Evolutionary conservation across 2,888 invertebrate genomes (phyloP), one percentile per base, ranked within the genome.

Genomic region (Hedychridium roseum): DNA sequence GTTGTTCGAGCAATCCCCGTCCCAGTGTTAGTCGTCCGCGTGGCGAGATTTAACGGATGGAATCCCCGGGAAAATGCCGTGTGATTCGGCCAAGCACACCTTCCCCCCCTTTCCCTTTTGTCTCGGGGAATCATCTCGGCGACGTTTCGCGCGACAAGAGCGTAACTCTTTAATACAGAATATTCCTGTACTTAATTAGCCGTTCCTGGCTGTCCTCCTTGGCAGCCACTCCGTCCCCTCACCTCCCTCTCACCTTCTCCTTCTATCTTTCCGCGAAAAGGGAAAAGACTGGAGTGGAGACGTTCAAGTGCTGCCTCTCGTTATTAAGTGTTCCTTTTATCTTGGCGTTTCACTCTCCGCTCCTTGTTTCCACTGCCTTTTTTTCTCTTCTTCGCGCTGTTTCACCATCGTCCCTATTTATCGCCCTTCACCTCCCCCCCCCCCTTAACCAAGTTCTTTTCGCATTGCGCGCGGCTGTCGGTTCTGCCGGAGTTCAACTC

Each of bases 251-350:
- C n/a, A n/a, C n/a, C n/a, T n/a, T n/a, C n/a, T n/a, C n/a, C n/a
- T n/a, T n/a, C n/a, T n/a, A n/a, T n/a, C n/a, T n/a, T n/a, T n/a
- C n/a, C n/a, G n/a, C n/a, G n/a, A n/a, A n/a, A n/a, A n/a, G n/a
- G n/a, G n/a, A n/a, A n/a, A n/a, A n/a, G n/a, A n/a, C n/a, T n/a
- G 41, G 50, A 50, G 47, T 54, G 45, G 44, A 43, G 50, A 48
- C 47, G 49, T 40, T 51, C 53, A 54, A 66, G 62, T 64, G 62
- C 55, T 50, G 55, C 64, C n/a, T n/a, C n/a, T 59, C 59, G 58
- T 67, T 62, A 59, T 54, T 58, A 58, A 59, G 52, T 56, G 45
- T 35, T 48, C 54, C 60, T 59, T 68, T 62, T 60, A 57, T 63
- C 57, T 54, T 54, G 28, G 39, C 41, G 42, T 50, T 40, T 43